These are phyloP conservation scores for Hypanus sabinus DNA, from an alignment of 2,113 vertebrate genomes.

Conservation along the genomic window DNA sequence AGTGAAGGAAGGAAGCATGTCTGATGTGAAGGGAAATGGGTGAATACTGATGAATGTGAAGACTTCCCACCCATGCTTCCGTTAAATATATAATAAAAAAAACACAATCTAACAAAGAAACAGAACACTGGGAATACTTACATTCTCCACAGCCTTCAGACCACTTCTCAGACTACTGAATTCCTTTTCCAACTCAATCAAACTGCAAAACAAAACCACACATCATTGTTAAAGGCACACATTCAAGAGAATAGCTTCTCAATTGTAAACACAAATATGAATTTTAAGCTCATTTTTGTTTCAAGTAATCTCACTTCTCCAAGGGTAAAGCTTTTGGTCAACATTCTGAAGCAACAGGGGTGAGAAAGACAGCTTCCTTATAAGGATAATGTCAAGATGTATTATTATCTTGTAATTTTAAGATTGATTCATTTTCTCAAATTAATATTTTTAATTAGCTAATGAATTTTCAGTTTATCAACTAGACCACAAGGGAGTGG, in stretches of 20 bases:
- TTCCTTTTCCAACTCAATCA: slow-evolving; percentile 96
- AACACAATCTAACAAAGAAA: slow-evolving; percentile 13
- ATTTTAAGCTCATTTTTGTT: neutral
- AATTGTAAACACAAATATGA: neutral
- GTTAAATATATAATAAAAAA: slow-evolving; percentile 32
- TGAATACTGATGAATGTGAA: slow-evolving; percentile 41
- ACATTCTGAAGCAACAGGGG: neutral
- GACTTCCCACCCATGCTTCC: slow-evolving; percentile 41
- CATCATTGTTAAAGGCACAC: neutral
- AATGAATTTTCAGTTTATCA: neutral
- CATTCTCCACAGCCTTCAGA: slow-evolving; percentile 83
- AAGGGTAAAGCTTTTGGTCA: neutral
- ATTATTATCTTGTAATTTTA: neutral
- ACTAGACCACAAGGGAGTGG: neutral
- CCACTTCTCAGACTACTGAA: slow-evolving; percentile 82
- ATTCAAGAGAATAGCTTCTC: neutral
- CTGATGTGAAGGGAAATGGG: slow-evolving; percentile 45
- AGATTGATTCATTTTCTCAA: neutral
- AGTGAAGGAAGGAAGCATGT: slow-evolving; percentile 45
- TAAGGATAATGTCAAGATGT: neutral
- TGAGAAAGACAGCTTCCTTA: neutral
- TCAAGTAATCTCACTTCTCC: neutral
- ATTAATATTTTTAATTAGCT: neutral
- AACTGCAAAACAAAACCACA: slow-evolving; percentile 58
- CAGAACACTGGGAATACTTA: slow-evolving; percentile 60